phyloP scores from a whole-genome alignment of 1,140 invertebrate genomes.

The Spodoptera frugiperda region DNA sequence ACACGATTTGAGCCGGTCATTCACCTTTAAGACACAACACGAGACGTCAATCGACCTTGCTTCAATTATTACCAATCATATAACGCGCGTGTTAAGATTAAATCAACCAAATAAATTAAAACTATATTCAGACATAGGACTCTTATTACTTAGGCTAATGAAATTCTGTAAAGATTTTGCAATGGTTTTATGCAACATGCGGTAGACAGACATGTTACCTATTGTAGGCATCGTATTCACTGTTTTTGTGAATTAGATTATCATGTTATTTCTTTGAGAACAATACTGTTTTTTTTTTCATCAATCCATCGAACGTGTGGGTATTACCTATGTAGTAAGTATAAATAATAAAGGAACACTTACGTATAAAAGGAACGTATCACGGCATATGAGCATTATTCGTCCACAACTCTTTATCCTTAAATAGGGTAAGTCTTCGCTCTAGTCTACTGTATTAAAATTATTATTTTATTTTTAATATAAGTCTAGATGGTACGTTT shows the following conservation, averaged over 20 bases:
- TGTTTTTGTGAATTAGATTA: neutral
- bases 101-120: no score
- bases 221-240: neutral
- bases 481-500: neutral
- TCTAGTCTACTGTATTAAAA: no score
- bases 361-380: conserved; percentile 13
- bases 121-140: no score
- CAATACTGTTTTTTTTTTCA: conserved; percentile 11
- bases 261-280: neutral
- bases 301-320: neutral
- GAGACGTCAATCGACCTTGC: no score
- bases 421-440: conserved; percentile 1
- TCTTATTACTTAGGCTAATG: no score
- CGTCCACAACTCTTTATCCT: neutral
- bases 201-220: neutral
- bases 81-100: no score
- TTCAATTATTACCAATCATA: no score
- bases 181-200: no score
- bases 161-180: no score
- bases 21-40: no score
- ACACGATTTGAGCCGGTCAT: no score
- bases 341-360: neutral
- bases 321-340: neutral
- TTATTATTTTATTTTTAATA: neutral
- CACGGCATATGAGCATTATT: neutral